These are phyloP conservation scores for Auanema sp. DNA, from an alignment of 2,888 invertebrate species.

Conservation along the genomic window DNA sequence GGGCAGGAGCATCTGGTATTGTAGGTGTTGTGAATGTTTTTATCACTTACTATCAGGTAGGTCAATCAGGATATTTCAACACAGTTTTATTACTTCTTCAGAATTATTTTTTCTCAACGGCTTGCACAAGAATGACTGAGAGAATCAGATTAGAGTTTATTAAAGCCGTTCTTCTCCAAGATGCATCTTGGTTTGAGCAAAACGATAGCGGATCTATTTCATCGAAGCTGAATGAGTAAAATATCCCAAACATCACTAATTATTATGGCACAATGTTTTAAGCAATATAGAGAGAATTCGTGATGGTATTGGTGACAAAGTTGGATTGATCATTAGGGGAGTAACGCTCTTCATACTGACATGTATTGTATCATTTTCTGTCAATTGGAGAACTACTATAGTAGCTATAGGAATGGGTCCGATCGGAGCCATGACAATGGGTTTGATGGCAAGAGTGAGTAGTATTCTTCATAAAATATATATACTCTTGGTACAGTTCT, in stretches of 20 bases:
- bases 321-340: conserved; percentile 39
- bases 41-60: conserved; percentile 14
- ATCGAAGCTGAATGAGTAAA: conserved; percentile 39
- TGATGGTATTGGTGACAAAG: conserved; percentile 32
- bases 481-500: conserved; percentile 15
- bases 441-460: conserved; percentile 34
- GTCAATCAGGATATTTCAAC: neutral
- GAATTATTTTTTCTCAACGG: conserved; percentile 12
- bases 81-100: neutral
- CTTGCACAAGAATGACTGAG: conserved; percentile 11
- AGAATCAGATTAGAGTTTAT: conserved; percentile 29
- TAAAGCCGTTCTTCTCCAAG: conserved; percentile 36
- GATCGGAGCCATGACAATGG: conserved; percentile 36
- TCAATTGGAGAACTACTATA: conserved; percentile 40
- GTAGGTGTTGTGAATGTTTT: conserved; percentile 12
- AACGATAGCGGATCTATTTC: conserved; percentile 35
- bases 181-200: conserved; percentile 35
- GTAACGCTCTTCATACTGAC: conserved; percentile 43
- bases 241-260: neutral
- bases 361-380: conserved; percentile 31
- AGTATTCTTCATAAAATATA: neutral
- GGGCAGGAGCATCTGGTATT: conserved; percentile 9
- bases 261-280: neutral
- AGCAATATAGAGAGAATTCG: conserved; percentile 19
- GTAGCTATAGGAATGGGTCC: conserved; percentile 42